Conservation (phyloP, 64 coral and sea anemone species). For the Montipora capricornis region DNA sequence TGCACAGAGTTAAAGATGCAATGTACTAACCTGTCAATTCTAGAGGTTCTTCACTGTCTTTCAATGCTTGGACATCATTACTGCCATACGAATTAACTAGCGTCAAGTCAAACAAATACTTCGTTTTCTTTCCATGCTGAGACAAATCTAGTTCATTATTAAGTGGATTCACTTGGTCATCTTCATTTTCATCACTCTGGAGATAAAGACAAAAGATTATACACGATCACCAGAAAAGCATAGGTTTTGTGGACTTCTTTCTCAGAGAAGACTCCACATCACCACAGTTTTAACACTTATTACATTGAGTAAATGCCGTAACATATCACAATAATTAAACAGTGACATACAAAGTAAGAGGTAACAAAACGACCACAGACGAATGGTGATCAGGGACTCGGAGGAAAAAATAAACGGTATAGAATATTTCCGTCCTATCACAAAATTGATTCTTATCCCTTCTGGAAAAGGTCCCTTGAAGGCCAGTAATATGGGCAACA, state of each 20-base stretch:
- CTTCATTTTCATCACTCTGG: conserved; percentile 70
- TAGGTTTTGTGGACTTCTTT: not conserved
- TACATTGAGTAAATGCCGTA: no score
- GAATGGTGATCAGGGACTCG: no score
- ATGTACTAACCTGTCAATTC: conserved; percentile 75
- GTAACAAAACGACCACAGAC: no score
- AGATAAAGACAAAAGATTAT: not conserved
- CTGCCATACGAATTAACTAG: conserved; percentile 94
- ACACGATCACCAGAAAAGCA: not conserved
- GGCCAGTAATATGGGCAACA: no score
- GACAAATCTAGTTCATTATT: conserved; percentile 40
- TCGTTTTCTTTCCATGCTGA: conserved; percentile 42
- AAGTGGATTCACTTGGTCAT: conserved; percentile 33
- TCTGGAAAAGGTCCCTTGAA: no score
- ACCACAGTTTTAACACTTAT: no score
- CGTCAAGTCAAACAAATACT: conserved; percentile 77
- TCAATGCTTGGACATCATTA: conserved; percentile 81
- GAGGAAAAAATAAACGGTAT: no score
- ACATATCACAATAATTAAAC: no score
- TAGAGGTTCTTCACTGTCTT: conserved; percentile 81
- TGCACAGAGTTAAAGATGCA: not conserved
- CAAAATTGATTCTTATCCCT: no score
- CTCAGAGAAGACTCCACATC: no score
- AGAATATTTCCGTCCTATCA: no score
- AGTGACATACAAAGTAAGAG: no score